Evolutionary conservation across 2,797 vertebrate species (phyloP), one percentile per base, ranked within the genome.

Genomic region (Clamator glandarius): DNA sequence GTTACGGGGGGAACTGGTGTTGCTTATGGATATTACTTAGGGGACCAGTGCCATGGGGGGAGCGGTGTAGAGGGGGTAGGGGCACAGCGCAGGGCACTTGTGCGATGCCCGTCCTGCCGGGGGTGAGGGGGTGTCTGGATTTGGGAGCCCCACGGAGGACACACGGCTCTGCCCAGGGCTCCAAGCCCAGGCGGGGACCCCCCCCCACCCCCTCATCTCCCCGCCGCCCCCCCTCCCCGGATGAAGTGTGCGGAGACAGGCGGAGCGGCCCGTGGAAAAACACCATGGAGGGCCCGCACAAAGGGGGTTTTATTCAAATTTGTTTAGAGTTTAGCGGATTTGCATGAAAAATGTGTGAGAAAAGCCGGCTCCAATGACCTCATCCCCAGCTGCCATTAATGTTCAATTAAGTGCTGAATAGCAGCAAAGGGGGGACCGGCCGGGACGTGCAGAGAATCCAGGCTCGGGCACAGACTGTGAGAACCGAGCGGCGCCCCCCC

Each of bases 271-370:
- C 92, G 95, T 94, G 94, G 93, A 97, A 96, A 96, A 95, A 96
- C 95, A 96, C 95, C 94, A 93, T 96, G 94, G 94, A 96, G 94
- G 95, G 82, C 86, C 70, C 31, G 90, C 97, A 98, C 98, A 98
- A 98, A 98, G 97, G 97, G 97, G 97, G 98, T 98, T 98, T 98
- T 98, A 98, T 98, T 98, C 97, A 98, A 98, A 98, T 98, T 98
- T 98, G 98, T 98, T 98, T 98, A 97, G 98, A 98, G 98, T 98
- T 98, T 97, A 97, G 92, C 95, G 97, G 97, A 98, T 98, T 98
- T 98, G 98, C 98, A 98, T 98, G 98, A 98, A 98, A 98, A 98
- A 98, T 97, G 98, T 98, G 98, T 98, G 98, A 98, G 98, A 98
- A 98, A 98, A 98, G 98, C 97, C 97, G 96, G 98, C 97, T 97